These are phyloP conservation scores for Busseola fusca DNA, from an alignment of 2,888 invertebrate species.

Conservation along the genomic window DNA sequence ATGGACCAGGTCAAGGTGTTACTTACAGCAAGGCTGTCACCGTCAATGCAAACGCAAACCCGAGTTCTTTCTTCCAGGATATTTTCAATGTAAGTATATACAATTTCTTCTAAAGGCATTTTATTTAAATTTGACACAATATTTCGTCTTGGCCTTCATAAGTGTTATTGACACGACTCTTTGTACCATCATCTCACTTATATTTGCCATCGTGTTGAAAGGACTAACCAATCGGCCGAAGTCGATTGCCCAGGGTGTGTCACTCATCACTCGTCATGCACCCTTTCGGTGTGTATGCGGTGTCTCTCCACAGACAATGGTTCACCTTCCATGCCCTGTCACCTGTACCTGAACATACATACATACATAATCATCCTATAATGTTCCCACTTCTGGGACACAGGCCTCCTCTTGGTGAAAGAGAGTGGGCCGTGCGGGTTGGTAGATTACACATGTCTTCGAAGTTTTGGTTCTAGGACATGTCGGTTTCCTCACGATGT, in stretches of 20 bases:
- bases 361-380: too few species aligned
- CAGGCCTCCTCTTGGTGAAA: too few species aligned
- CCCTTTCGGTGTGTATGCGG: neutral
- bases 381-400: too few species aligned
- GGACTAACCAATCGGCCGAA: neutral
- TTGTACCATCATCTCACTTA: neutral
- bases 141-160: neutral
- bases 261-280: neutral
- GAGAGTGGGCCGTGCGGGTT: too few species aligned
- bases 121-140: neutral
- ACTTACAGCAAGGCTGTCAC: conserved; percentile 37
- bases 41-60: conserved; percentile 30
- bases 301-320: neutral
- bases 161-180: neutral
- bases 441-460: too few species aligned
- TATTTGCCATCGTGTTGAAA: neutral
- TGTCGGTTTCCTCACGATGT: too few species aligned
- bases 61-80: conserved; percentile 87
- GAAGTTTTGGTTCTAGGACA: too few species aligned
- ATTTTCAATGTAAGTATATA: conserved; percentile 90
- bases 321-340: neutral
- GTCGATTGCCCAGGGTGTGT: neutral
- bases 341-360: too few species aligned
- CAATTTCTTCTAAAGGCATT: neutral
- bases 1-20: conserved; percentile 65